Evolutionary conservation across 2,888 invertebrate species (phyloP), one percentile per base, ranked within the genome.

Genomic region (Spatulosminthurus flaviceps): DNA sequence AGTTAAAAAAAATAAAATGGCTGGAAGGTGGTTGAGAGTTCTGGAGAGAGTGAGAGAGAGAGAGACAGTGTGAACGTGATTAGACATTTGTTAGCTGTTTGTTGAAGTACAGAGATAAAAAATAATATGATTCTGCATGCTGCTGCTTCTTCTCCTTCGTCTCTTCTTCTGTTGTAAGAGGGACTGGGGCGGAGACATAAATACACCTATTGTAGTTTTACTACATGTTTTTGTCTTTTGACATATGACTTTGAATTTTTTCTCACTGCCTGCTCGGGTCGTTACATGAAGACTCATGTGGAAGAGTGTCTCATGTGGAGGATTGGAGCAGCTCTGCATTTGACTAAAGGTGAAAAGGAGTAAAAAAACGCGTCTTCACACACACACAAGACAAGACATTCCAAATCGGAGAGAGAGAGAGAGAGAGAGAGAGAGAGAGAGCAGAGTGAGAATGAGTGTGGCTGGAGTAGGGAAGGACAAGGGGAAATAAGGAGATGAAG

Each of bases 181-280:
- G 19, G 72, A 51, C 43, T 42, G 43, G 43, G 72, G 72, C 60
- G 73, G 73, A 60, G 60, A 60, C 70, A 70, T 29, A 70, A 41
- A 70, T 41, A 41, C 41, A 69, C 69, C n/a, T 41, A 70, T 70
- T 70, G 70, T 70, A 70, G 41, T 70, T 70, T 70, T 70, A 41
- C 70, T 70, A 29, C 70, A 41, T 41, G 11, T 75, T 75, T 75
- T 75, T 75, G 28, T 61, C 75, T 75, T 64, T 75, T 75, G 75
- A 75, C 75, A 75, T 51, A 75, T 75, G 75, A 75, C 75, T 75
- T 61, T 28, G 24, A 61, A 61, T 28, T 75, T 61, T 75, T 34
- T 64, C 28, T 19, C 19, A n/a, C 29, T 11, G 16, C 74, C 61
- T n/a, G 22, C 74, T 51, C 24, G 9, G 16, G 9, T 19, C 16